Percentiles rank a stretch among this genome's conserved stretches.
These are phyloP conservation scores for Pygoscelis antarcticus DNA, from an alignment of 2,113 vertebrate genomes.

Conservation along the genomic window DNA sequence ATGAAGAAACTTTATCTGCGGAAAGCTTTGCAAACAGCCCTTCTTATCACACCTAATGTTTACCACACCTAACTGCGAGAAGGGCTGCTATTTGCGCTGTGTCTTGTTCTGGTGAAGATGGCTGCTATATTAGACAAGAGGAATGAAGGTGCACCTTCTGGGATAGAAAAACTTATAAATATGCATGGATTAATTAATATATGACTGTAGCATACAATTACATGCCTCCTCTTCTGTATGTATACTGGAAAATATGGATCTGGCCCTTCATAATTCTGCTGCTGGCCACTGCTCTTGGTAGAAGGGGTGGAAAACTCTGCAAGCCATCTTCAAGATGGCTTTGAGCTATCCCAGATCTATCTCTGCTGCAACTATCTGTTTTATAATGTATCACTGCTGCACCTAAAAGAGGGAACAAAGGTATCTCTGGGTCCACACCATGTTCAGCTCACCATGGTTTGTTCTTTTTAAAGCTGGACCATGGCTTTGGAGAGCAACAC, in stretches of 20 bases:
- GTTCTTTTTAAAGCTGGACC: neutral
- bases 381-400: neutral
- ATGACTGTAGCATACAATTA: neutral
- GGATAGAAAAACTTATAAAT: neutral
- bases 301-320: neutral
- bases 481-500: neutral
- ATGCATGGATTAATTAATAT: neutral
- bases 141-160: neutral
- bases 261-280: neutral
- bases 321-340: neutral
- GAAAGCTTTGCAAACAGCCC: neutral
- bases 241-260: neutral
- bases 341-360: neutral
- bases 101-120: neutral
- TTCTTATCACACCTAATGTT: neutral
- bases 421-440: neutral
- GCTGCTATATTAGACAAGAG: neutral
- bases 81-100: neutral
- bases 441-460: neutral
- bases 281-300: neutral
- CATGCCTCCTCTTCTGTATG: neutral
- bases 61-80: no score
- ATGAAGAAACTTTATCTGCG: neutral
- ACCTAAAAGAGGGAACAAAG: neutral
- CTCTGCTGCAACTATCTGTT: neutral